A percentile compares a stretch with the other conserved stretches of the same genome.
Conservation (phyloP, 2,797 vertebrate genomes). For the Sebastes taczanowskii region DNA sequence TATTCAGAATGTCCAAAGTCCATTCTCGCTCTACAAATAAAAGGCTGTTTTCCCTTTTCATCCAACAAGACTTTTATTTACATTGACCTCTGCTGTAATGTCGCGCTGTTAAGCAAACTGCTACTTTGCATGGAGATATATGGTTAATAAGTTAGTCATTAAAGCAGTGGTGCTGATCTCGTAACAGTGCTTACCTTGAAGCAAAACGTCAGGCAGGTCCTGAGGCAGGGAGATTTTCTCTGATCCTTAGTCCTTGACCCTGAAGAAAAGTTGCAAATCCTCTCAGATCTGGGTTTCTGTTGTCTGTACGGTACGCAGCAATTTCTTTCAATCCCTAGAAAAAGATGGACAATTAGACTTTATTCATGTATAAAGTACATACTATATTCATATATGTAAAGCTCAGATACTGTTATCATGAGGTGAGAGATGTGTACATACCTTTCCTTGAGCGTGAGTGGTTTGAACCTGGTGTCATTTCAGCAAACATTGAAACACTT, state of each 20-base stretch:
- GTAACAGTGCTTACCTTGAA: conserved; percentile 70
- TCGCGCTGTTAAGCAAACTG: background rate
- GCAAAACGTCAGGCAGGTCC: conserved; percentile 64
- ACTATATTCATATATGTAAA: background rate
- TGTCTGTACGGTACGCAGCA: conserved; percentile 23
- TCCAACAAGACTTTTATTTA: background rate
- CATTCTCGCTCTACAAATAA: background rate
- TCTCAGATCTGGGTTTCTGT: conserved; percentile 48
- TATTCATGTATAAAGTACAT: background rate
- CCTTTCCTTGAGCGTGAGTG: conserved; percentile 64
- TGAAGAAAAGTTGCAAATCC: conserved; percentile 38
- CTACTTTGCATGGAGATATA: conserved; percentile 3
- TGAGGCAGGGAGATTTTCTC: conserved; percentile 53
- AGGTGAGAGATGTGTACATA: conserved; percentile 58
- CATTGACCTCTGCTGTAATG: background rate
- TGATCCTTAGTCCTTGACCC: conserved; percentile 52
- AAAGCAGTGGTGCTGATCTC: background rate
- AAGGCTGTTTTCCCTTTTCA: background rate
- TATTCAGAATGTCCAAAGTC: background rate
- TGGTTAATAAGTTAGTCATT: conserved; percentile 8
- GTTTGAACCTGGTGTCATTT: conserved; percentile 77
- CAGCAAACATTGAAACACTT: conserved; percentile 61
- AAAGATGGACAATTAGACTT: background rate
- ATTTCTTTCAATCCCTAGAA: conserved; percentile 58
- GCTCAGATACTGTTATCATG: background rate